These are phyloP conservation scores for Apodemia mormo DNA, from an alignment of 2,888 invertebrate species.

Conservation along the genomic window DNA sequence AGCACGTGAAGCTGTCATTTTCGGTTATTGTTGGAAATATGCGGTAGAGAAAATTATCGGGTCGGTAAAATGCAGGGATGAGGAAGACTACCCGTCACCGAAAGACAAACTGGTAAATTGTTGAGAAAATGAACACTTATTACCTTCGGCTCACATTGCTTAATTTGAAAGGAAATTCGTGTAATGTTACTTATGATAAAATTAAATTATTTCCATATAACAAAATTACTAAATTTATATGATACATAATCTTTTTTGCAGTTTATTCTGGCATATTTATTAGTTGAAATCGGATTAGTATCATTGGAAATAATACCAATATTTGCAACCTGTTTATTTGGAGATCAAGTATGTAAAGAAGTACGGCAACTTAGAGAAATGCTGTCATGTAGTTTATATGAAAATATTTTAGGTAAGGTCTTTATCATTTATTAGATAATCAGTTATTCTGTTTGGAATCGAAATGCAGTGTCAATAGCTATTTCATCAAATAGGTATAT, in stretches of 20 bases:
- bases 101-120: too few species aligned
- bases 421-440: not conserved
- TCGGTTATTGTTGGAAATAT: too few species aligned
- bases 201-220: too few species aligned
- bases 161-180: too few species aligned
- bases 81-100: too few species aligned
- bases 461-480: not conserved
- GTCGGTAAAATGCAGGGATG: too few species aligned
- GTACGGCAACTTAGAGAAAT: conserved; percentile 51
- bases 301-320: conserved; percentile 47
- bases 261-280: conserved; percentile 39
- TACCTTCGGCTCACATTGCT: too few species aligned
- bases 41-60: too few species aligned
- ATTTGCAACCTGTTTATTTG: conserved; percentile 54
- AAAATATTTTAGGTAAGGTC: conserved; percentile 50
- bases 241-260: conserved; percentile 33
- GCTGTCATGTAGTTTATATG: conserved; percentile 59
- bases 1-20: too few species aligned
- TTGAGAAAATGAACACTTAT: too few species aligned
- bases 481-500: not conserved
- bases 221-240: too few species aligned
- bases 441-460: not conserved
- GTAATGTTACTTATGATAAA: too few species aligned
- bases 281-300: conserved; percentile 41
- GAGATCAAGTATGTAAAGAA: conserved; percentile 51